Percentiles rank a stretch among this genome's conserved stretches.
phyloP scores from a whole-genome alignment of 2,113 vertebrate genomes.

The Ancistrus triradiatus region DNA sequence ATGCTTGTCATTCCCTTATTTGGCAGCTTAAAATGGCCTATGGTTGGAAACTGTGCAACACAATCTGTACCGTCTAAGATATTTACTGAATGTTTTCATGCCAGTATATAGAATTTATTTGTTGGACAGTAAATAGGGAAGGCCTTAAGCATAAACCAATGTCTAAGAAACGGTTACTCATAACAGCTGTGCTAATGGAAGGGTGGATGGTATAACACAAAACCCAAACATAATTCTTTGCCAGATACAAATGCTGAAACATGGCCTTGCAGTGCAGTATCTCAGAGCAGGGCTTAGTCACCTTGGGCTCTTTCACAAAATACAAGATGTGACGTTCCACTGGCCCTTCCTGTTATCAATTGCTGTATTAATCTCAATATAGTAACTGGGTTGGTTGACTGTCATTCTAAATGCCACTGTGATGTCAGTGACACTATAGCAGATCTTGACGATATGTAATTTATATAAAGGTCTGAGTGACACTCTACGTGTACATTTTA shows the following conservation, averaged over 20 bases:
- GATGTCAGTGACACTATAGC: not conserved
- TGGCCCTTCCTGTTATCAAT: not conserved
- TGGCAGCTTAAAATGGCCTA: conserved; percentile 41
- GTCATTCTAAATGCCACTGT: not conserved
- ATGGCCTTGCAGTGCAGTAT: conserved; percentile 4
- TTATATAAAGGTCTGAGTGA: no score
- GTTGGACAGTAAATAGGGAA: not conserved
- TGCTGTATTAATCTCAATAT: not conserved
- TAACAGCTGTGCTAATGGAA: not conserved
- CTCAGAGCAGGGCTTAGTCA: conserved; percentile 14
- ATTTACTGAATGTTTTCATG: not conserved
- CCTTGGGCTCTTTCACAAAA: conserved; percentile 11
- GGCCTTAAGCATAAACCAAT: not conserved
- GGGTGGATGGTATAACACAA: not conserved
- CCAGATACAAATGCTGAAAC: conserved; percentile 24
- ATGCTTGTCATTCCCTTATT: conserved; percentile 53
- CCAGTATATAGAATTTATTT: conserved; percentile 1
- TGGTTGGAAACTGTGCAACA: conserved; percentile 31
- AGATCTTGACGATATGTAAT: no score
- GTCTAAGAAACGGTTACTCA: not conserved
- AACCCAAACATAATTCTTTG: conserved; percentile 36
- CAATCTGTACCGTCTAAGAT: conserved; percentile 3
- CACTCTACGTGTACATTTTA: no score
- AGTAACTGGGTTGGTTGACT: not conserved
- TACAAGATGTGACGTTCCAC: conserved; percentile 14